phyloP scores from a whole-genome alignment of 2,113 vertebrate species.

The Rhipidura dahli region DNA sequence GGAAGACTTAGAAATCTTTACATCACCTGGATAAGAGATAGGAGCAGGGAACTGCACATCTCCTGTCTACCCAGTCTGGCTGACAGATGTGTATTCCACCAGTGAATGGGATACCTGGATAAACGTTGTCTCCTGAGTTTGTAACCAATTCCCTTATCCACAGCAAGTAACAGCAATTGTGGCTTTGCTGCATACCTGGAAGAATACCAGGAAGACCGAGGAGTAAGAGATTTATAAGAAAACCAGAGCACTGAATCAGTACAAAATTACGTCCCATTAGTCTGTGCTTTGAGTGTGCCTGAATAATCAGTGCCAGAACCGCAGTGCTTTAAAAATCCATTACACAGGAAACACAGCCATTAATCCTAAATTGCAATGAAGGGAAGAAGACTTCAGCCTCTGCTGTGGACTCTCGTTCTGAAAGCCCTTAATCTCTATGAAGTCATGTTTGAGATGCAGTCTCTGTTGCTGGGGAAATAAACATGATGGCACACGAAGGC shows the following conservation, averaged over 20 bases:
- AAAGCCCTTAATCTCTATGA: neutral
- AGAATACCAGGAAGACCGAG: neutral
- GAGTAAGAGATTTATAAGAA: neutral
- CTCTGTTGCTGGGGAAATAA: conserved; percentile 39
- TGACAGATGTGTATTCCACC: neutral
- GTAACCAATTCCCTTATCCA: neutral
- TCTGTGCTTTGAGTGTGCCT: neutral
- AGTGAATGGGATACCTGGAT: neutral
- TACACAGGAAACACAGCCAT: neutral
- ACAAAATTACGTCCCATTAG: neutral
- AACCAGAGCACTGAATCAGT: neutral
- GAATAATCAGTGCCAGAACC: neutral
- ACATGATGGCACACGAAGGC: neutral
- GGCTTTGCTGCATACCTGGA: neutral
- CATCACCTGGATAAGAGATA: neutral
- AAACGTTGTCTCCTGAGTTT: neutral
- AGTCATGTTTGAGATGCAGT: neutral
- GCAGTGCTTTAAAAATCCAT: neutral
- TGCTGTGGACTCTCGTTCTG: neutral
- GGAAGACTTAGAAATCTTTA: neutral
- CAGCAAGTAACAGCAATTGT: neutral
- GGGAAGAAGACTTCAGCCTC: neutral
- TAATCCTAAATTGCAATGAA: neutral
- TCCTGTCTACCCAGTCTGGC: neutral
- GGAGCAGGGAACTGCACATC: neutral